Conservation (phyloP, 2,113 vertebrate genomes). For the Strix aluco region DNA sequence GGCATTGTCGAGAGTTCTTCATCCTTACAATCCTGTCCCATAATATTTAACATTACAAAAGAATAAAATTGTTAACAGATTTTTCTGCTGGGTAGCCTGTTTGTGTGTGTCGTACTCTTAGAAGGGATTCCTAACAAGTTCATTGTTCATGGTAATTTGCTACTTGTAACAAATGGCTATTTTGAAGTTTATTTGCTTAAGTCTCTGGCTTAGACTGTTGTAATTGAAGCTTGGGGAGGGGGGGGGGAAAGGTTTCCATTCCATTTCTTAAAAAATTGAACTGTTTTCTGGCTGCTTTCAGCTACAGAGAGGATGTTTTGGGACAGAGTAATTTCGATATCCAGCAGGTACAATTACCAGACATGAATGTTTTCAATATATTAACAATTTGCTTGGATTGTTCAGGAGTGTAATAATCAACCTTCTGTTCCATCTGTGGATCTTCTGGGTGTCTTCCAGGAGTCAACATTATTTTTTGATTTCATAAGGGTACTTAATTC, state of each 20-base stretch:
- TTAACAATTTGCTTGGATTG: slow-evolving; percentile 11
- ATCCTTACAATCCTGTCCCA: slow-evolving; percentile 89
- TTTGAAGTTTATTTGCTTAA: slow-evolving; percentile 54
- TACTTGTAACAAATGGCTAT: slow-evolving; percentile 53
- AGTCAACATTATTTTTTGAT: slow-evolving; percentile 14
- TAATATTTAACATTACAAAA: slow-evolving; percentile 93
- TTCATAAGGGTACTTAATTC: slow-evolving; percentile 30
- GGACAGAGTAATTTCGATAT: slow-evolving; percentile 33
- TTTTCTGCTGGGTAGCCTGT: slow-evolving; percentile 79
- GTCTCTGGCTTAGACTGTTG: slow-evolving; percentile 66
- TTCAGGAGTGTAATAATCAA: not conserved
- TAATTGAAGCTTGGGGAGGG: slow-evolving; percentile 12
- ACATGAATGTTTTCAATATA: slow-evolving; percentile 8
- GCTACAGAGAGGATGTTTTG: slow-evolving; percentile 10
- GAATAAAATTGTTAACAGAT: slow-evolving; percentile 87
- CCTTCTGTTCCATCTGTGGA: slow-evolving; percentile 32
- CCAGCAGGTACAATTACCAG: slow-evolving; percentile 26
- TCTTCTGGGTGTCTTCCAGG: slow-evolving; percentile 43
- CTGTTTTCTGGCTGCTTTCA: slow-evolving; percentile 50
- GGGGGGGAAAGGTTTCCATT: not conserved
- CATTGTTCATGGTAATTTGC: slow-evolving; percentile 52
- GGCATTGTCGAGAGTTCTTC: slow-evolving; percentile 90
- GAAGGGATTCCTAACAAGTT: slow-evolving; percentile 53
- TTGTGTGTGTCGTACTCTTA: slow-evolving; percentile 75
- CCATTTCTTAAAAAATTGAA: not conserved